Evolutionary conservation across 2,888 invertebrate species (phyloP).

Genomic region (Cerastis rubricosa): DNA sequence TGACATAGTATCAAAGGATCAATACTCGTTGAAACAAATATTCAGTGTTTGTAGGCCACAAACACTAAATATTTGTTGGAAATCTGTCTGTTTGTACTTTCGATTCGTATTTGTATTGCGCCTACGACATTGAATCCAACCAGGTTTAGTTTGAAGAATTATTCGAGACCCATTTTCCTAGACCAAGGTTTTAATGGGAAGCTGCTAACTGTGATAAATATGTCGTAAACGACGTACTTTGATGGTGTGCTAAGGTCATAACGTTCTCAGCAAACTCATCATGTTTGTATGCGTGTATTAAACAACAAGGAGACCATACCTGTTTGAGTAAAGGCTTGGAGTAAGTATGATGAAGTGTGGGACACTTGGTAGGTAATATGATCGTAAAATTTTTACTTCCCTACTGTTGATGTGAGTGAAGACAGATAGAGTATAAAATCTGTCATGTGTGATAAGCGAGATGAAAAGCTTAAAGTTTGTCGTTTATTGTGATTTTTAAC

Average conservation of each 20-base stretch:
- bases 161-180: conserved; percentile 15
- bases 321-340: conserved; percentile 44
- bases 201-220: conserved; percentile 46
- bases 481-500: conserved; percentile 1
- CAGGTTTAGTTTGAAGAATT: conserved; percentile 24
- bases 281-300: conserved; percentile 44
- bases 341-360: conserved; percentile 52
- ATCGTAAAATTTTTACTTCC: conserved; percentile 48
- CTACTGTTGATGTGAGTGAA: not conserved
- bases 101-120: conserved; percentile 29
- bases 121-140: not conserved
- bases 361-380: conserved; percentile 15
- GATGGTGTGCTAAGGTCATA: conserved; percentile 40
- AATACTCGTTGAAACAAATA: conserved; percentile 18
- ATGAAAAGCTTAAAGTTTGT: not conserved
- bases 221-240: conserved; percentile 53
- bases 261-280: conserved; percentile 54
- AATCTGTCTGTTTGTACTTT: conserved; percentile 14
- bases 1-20: not conserved
- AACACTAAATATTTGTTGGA: conserved; percentile 24
- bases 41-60: conserved; percentile 24
- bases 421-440: conserved; percentile 26
- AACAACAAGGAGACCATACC: conserved; percentile 44
- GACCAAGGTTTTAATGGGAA: conserved; percentile 8
- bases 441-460: not conserved